Percentiles rank a stretch among this genome's conserved stretches.
Conservation (phyloP, 2,888 invertebrate species). For the Sicus ferrugineus region DNA sequence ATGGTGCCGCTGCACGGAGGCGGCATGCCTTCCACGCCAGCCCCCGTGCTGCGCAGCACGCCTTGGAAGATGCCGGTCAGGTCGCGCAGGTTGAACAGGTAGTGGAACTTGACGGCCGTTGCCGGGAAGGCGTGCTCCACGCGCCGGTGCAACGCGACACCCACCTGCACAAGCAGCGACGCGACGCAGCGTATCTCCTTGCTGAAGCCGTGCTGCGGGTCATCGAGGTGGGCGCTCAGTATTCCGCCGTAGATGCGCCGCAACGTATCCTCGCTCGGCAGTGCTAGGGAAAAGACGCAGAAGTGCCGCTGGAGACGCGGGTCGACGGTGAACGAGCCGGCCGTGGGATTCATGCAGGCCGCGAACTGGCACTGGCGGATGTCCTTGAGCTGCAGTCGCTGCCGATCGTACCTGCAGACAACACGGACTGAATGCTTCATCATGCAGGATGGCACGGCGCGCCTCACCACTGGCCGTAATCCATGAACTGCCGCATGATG, state of each 20-base stretch:
- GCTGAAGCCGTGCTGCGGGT: slow-evolving; percentile 73
- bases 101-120: slow-evolving; percentile 95
- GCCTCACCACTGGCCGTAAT: slow-evolving; percentile 89
- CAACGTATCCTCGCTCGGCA: slow-evolving; percentile 82
- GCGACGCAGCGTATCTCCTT: slow-evolving; percentile 59
- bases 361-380: slow-evolving; percentile 94
- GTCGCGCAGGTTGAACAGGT: slow-evolving; percentile 91
- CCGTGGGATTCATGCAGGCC: slow-evolving; percentile 96
- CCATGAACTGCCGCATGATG: slow-evolving; percentile 90
- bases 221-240: slow-evolving; percentile 75
- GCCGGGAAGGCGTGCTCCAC: slow-evolving; percentile 83
- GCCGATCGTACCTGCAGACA: slow-evolving; percentile 70
- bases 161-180: slow-evolving; percentile 70
- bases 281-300: slow-evolving; percentile 83
- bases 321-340: slow-evolving; percentile 96
- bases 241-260: slow-evolving; percentile 86
- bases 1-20: slow-evolving; percentile 49
- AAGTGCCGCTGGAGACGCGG: slow-evolving; percentile 89
- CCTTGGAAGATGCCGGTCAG: slow-evolving; percentile 95
- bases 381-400: slow-evolving; percentile 84
- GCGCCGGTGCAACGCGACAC: slow-evolving; percentile 79
- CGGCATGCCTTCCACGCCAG: slow-evolving; percentile 51
- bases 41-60: slow-evolving; percentile 81
- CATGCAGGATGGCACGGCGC: background rate
- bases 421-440: background rate